Evolutionary conservation across 2,888 invertebrate species (phyloP), one percentile per base, ranked within the genome.

Genomic region (Hydrotaea cyrtoneurina): DNA sequence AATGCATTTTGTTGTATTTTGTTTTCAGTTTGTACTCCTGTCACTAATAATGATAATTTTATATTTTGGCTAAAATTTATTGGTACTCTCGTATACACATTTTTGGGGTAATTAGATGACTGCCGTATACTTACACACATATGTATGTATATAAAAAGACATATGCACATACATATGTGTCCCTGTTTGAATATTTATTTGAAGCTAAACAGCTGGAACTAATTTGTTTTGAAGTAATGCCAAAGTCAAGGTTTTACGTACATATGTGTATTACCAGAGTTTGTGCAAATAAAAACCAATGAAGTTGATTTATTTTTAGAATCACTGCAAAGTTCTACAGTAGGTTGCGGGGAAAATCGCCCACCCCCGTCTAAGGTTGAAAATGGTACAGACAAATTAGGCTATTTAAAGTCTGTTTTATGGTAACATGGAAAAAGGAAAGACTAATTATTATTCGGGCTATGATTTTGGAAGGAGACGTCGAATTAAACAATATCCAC

Each of bases 231-330:
- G 59, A 23, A 26, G 19, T 59, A 59, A 64, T 36, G 36, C 36
- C 64, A 64, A 36, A 64, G 36, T 15, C 64, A 64, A 64, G 64
- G 64, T 39, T n/a, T 17, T 10, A 31, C 31, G n/a, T n/a, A n/a
- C n/a, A n/a, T 31, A 31, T 7, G 7, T 31, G 31, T 31, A 11
- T 21, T 2, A 23, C 17, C 53, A n/a, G 10, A 55, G 21, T 23
- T 55, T 19, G 21, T 11, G n/a, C 55, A 55, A 55, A 26, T 1
- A 31, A 62, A 62, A 57, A 4, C 19, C 55, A 21, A 0, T 57
- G 55, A 2, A 57, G 23, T 57, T 57, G 23, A 57, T 57, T 57
- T 21, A 57, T 11, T 1, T 21, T 19, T 23, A n/a, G 21, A 62
- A n/a, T 31, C 8, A 62, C 8, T 62, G 59, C 59, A 57, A 21